phyloP scores from a whole-genome alignment of 1,140 invertebrate species.

The Leucophenga varia region DNA sequence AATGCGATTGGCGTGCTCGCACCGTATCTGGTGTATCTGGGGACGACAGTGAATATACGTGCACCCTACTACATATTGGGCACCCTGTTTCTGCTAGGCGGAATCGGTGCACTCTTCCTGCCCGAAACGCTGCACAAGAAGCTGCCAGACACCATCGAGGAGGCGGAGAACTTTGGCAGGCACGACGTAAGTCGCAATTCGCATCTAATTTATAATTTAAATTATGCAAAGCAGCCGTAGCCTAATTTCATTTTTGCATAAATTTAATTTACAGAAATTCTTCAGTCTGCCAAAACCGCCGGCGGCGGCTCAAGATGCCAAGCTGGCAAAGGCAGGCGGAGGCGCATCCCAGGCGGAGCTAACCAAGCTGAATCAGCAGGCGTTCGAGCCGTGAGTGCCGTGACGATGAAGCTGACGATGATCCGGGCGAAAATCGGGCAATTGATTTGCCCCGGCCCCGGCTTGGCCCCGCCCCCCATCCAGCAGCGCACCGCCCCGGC shows the following conservation, averaged over 20 bases:
- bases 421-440: conserved; percentile 22
- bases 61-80: conserved; percentile 63
- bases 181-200: conserved; percentile 60
- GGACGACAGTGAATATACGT: conserved; percentile 48
- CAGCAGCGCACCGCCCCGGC: too few species aligned
- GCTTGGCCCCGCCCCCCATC: too few species aligned
- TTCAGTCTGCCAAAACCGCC: conserved; percentile 52
- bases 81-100: conserved; percentile 61
- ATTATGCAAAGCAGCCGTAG: conserved; percentile 41
- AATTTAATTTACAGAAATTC: conserved; percentile 56
- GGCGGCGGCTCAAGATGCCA: conserved; percentile 18
- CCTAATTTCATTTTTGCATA: conserved; percentile 50
- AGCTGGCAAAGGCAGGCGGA: conserved; percentile 17
- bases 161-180: conserved; percentile 69
- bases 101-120: conserved; percentile 63
- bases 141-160: conserved; percentile 69
- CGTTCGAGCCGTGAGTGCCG: too few species aligned
- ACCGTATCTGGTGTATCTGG: conserved; percentile 73
- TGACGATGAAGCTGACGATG: conserved; percentile 9
- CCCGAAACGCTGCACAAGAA: conserved; percentile 71
- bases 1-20: conserved; percentile 64
- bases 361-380: too few species aligned
- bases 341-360: conserved; percentile 5
- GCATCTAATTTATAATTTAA: conserved; percentile 41
- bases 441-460: too few species aligned